These are phyloP conservation scores for Oncorhynchus clarkii DNA, from an alignment of 2,113 vertebrate species.

Conservation along the genomic window DNA sequence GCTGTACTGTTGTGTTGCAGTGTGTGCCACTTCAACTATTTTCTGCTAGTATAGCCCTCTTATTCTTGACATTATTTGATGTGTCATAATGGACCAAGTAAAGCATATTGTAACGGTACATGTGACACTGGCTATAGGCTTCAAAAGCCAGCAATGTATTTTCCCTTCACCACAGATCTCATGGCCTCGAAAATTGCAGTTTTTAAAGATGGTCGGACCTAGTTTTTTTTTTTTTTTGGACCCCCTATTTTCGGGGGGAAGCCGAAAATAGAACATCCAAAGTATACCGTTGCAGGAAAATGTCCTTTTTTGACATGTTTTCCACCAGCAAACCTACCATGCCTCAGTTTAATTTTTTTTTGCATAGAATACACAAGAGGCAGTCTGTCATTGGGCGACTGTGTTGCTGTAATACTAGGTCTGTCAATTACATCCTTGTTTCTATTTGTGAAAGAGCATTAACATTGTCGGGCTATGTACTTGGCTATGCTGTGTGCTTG, in stretches of 20 bases:
- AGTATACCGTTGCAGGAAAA: neutral
- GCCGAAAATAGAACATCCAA: neutral
- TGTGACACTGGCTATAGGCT: no score
- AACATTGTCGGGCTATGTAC: neutral
- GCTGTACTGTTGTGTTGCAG: no score
- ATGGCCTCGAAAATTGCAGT: no score
- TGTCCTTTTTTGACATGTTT: neutral
- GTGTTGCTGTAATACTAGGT: conserved; percentile 39
- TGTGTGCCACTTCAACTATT: no score
- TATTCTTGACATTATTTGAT: no score
- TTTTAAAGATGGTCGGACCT: neutral
- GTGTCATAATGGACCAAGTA: no score
- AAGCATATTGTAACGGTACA: no score
- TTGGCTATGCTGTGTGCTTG: no score
- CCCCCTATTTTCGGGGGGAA: neutral
- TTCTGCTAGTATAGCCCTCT: no score
- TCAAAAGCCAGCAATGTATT: no score
- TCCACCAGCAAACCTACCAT: neutral
- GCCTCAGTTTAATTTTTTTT: no score
- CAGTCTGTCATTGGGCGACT: neutral
- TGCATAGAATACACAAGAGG: conserved; percentile 1
- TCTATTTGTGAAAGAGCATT: conserved; percentile 5
- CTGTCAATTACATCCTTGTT: conserved; percentile 31
- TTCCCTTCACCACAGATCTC: no score
- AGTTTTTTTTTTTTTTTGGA: neutral